A percentile compares a stretch with the other conserved stretches of the same genome.
Evolutionary conservation across 2,888 invertebrate species (phyloP).

Genomic region (Phytoseiulus persimilis): DNA sequence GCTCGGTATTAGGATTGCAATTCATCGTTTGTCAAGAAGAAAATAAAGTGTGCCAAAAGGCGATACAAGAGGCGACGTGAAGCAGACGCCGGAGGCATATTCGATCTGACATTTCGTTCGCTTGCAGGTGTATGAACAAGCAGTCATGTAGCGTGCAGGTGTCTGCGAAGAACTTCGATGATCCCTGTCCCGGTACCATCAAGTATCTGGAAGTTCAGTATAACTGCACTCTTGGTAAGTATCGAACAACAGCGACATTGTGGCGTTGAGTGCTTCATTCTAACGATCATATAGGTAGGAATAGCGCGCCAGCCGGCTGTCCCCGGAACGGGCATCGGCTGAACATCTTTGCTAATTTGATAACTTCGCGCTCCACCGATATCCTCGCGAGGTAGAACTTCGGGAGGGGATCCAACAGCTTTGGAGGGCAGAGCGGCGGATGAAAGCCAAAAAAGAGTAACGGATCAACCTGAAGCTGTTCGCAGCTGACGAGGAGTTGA

Average conservation of each 20-base stretch:
- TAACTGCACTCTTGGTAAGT: conserved; percentile 36
- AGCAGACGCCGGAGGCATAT: neutral
- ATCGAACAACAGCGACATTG: neutral
- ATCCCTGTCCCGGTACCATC: conserved; percentile 34
- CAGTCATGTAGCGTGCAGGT: conserved; percentile 31
- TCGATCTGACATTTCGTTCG: neutral
- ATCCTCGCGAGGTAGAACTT: too few relatives aligned
- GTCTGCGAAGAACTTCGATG: conserved; percentile 31
- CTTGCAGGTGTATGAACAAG: conserved; percentile 34
- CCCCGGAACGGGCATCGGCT: too few relatives aligned
- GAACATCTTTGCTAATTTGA: too few relatives aligned
- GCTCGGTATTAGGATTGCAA: neutral
- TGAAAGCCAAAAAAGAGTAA: neutral
- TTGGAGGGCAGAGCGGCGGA: neutral
- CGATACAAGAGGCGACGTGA: neutral
- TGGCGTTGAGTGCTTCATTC: too few relatives aligned
- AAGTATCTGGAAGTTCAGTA: conserved; percentile 38
- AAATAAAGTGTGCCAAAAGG: neutral
- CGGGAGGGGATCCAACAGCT: too few relatives aligned
- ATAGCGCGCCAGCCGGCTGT: too few relatives aligned
- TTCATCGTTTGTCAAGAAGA: neutral
- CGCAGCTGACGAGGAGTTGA: neutral
- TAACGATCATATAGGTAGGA: too few relatives aligned
- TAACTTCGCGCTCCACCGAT: too few relatives aligned
- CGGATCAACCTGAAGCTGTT: neutral